These are phyloP conservation scores for Crocodylus rhombifer DNA, from an alignment of 2,797 vertebrate genomes.

Conservation along the genomic window DNA sequence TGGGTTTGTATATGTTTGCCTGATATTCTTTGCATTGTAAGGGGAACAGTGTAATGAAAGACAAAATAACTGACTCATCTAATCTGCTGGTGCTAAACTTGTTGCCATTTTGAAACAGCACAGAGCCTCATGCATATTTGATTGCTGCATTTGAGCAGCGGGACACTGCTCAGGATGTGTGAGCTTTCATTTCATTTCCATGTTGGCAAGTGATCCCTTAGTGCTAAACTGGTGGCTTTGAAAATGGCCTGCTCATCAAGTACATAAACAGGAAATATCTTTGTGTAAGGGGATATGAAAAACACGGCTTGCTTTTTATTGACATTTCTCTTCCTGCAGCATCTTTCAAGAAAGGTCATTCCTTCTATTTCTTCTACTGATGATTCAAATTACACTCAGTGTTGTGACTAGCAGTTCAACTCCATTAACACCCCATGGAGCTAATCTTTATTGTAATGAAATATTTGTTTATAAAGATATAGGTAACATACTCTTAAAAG, in stretches of 20 bases:
- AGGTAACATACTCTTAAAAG: slow-evolving; percentile 4
- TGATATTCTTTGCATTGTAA: slow-evolving; percentile 17
- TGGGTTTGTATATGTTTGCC: not conserved
- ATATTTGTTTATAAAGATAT: slow-evolving; percentile 59
- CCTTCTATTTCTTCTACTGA: slow-evolving; percentile 51
- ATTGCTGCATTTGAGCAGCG: slow-evolving; percentile 41
- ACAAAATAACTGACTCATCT: slow-evolving; percentile 35
- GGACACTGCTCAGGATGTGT: not conserved
- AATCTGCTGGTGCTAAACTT: slow-evolving; percentile 31
- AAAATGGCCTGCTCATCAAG: slow-evolving; percentile 2
- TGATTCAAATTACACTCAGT: slow-evolving; percentile 65
- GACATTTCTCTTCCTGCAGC: slow-evolving; percentile 60
- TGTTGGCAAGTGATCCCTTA: slow-evolving; percentile 15
- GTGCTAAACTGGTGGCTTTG: slow-evolving; percentile 30
- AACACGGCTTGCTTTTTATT: slow-evolving; percentile 49
- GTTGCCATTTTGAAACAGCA: slow-evolving; percentile 41
- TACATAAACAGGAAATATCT: slow-evolving; percentile 48
- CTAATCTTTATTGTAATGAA: slow-evolving; percentile 70
- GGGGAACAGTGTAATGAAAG: not conserved
- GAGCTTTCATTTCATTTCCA: slow-evolving; percentile 60
- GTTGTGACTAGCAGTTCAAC: slow-evolving; percentile 44
- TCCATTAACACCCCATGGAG: slow-evolving; percentile 53
- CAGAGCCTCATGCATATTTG: slow-evolving; percentile 65
- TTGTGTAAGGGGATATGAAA: slow-evolving; percentile 57
- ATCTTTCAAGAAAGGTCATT: slow-evolving; percentile 68